These are phyloP conservation scores for Drosophila nigromelanica DNA, from an alignment of 1,140 invertebrate species.

Conservation along the genomic window DNA sequence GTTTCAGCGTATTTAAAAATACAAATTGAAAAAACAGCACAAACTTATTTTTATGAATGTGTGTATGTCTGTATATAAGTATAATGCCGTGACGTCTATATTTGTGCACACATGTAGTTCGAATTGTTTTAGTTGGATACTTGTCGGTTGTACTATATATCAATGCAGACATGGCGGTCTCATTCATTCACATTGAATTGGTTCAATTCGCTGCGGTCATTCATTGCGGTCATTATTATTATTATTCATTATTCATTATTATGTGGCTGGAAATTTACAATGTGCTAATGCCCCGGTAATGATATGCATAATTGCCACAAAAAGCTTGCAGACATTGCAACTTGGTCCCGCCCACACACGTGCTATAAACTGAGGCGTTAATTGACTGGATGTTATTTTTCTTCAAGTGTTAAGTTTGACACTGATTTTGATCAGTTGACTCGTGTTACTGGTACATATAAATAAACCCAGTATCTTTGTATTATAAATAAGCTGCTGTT, in stretches of 20 bases:
- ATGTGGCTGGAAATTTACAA: constrained; percentile 50
- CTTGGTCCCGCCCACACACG: constrained; percentile 64
- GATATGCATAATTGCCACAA: constrained; percentile 23
- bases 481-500: background rate
- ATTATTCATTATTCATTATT: constrained; percentile 34
- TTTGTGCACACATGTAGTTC: constrained; percentile 9
- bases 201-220: constrained; percentile 16
- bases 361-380: constrained; percentile 59
- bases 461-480: constrained; percentile 29
- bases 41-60: too few relatives aligned
- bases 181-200: constrained; percentile 50
- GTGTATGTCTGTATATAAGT: too few relatives aligned
- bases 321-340: constrained; percentile 34
- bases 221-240: too few relatives aligned
- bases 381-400: constrained; percentile 34
- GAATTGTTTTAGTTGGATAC: constrained; percentile 37
- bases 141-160: constrained; percentile 28
- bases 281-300: constrained; percentile 33
- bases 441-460: constrained; percentile 58
- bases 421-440: constrained; percentile 66
- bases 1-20: constrained; percentile 36
- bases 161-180: constrained; percentile 14
- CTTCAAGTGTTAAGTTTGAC: constrained; percentile 36
- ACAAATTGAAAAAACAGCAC: constrained; percentile 15
- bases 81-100: constrained; percentile 24